Base-by-base conservation (phyloP, 1,140 invertebrate genomes). In the Gyrodactylus salaris region DNA sequence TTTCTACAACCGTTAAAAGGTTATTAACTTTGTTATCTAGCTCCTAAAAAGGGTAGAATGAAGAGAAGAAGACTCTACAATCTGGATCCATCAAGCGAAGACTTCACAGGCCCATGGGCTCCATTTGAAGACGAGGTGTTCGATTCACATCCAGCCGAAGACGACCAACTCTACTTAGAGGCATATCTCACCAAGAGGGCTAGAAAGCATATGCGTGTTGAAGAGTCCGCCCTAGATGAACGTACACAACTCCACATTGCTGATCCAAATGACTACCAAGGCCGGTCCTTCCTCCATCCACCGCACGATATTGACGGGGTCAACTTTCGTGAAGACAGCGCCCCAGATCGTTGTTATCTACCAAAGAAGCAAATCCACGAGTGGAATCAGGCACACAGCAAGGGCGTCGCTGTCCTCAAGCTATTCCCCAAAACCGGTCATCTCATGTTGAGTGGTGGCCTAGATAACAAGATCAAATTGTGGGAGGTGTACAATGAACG, bases 401-500 rank as follows among this genome's bases (percentile, higher is more conserved):
- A 98, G 80, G 91, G 91, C n/a, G 87, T 99, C 76, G 87, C 91
- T 0, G 88, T 89, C 1, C 91, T 97, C 74, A 84, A 88, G 75
- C 96, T 90, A 89, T 94, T 96, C 78, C 95, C 95, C 2, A 83
- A 84, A 76, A 89, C 89, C 20, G 95, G 88, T 0, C 95, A 99
- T 83, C 85, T 99, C 72, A 82, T 98, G 75, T 81, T 99, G 0
- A 96, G 94, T 1, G 88, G 87, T 75, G 88, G 91, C 78, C 95
- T 99, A 92, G 95, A 99, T 81, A 87, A 86, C 76, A 86, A 92
- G 77, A 88, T 98, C 26, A 95, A 95, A 84, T 86, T 98, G 25
- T 98, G 93, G 93, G 91, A 99, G 83, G 92, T 98, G 0, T 99
- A 95, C 79, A 91, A 91, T 75, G 88, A 94, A 70, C 83, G 91